Conservation (phyloP, 2,888 invertebrate genomes). For the Polyploca ridens region DNA sequence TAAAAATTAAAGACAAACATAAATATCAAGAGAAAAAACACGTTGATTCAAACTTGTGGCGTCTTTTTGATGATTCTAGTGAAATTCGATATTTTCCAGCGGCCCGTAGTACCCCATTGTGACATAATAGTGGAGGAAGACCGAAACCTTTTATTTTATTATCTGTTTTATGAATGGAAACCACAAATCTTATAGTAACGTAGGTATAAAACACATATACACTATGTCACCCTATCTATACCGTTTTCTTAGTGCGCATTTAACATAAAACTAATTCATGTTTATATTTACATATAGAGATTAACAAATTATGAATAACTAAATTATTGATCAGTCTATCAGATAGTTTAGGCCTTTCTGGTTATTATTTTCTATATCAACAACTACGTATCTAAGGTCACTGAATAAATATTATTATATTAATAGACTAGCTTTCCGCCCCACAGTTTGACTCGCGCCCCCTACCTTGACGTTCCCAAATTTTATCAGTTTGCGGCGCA, state of each 20-base stretch:
- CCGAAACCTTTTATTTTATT: slow-evolving; percentile 61
- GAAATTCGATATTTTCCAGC: slow-evolving; percentile 78
- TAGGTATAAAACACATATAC: slow-evolving; percentile 18
- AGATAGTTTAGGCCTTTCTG: no score
- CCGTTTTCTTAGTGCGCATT: slow-evolving; percentile 19
- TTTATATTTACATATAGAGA: neutral
- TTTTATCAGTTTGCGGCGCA: no score
- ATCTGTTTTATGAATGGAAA: slow-evolving; percentile 69
- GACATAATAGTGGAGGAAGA: slow-evolving; percentile 45
- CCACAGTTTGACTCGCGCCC: no score
- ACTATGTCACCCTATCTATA: slow-evolving; percentile 19
- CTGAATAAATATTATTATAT: no score
- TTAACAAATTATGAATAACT: neutral
- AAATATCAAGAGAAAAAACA: slow-evolving; percentile 73
- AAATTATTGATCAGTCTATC: no score
- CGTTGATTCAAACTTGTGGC: slow-evolving; percentile 68
- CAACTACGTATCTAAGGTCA: no score
- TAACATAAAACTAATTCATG: neutral
- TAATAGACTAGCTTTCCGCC: no score
- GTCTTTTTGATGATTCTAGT: slow-evolving; percentile 70
- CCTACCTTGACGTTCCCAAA: no score
- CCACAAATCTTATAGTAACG: slow-evolving; percentile 25
- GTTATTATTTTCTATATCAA: no score
- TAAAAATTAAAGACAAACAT: slow-evolving; percentile 83
- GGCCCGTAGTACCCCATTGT: slow-evolving; percentile 65